Evolutionary conservation across 64 coral and sea anemone species (phyloP), one percentile per base, ranked within the genome.

Genomic region (Montipora cactus): DNA sequence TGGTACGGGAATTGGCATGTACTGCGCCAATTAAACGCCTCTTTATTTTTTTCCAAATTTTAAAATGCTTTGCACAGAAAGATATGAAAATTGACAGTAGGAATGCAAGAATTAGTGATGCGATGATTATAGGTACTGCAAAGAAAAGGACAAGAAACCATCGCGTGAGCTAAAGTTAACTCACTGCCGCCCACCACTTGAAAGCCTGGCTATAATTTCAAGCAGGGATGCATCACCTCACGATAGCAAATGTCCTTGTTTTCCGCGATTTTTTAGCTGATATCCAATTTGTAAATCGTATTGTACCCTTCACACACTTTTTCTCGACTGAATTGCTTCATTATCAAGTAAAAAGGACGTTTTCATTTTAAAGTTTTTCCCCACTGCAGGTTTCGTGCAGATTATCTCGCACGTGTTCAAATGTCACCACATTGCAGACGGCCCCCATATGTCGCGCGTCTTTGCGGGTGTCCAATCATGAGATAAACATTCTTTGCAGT

Each of bases 401-500:
- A 8, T 49, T 86, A 21, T 86, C 49, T 28, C 70, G 68, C 82
- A 86, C 82, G 82, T 86, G 82, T 48, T 86, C 18, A 50, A 69
- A 72, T 50, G 76, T 86, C 62, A 68, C 6, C 44, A 5, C 45
- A 86, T 72, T 45, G 44, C 14, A 50, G 47, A 49, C 47, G 13
- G 47, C 47, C 45, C 45, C 76, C 45, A 78, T 12, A 48, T 86
- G 82, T 86, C 62, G 14, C 82, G 6, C 53, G 7, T 57, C 62
- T 19, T 44, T 62, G 81, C 57, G 81, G 81, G 81, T 59, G 81
- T 67, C 44, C 81, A 67, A 59, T 67, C 47, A 19, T 84, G 2
- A 84, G 81, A 84, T 84, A 84, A 72, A 59, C 67, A 15, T 71
- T 25, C 66, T 84, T 86, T 72, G 6, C 53, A 8, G 82, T 86